These are phyloP conservation scores for Drosophila aldrichi DNA, from an alignment of 2,888 invertebrate genomes.

Conservation along the genomic window DNA sequence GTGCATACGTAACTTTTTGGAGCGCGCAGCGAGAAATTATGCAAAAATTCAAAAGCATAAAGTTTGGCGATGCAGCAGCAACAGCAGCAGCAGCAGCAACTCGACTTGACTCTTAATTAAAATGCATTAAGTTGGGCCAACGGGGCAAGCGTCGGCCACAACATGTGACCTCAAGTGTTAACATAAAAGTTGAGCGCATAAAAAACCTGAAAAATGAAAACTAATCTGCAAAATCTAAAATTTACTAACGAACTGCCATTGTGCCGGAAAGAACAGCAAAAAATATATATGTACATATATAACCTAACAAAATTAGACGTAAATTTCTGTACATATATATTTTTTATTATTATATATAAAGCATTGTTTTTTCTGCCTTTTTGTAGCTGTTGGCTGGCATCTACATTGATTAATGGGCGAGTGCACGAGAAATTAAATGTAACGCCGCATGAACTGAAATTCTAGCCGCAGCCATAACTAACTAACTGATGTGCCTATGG, in stretches of 20 bases:
- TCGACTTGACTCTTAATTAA: constrained; percentile 58
- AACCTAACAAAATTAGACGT: constrained; percentile 12
- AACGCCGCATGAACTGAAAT: constrained; percentile 45
- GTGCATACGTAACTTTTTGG: constrained; percentile 35
- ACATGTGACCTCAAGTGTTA: constrained; percentile 65
- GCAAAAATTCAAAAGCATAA: constrained; percentile 62
- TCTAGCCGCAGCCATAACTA: constrained; percentile 46
- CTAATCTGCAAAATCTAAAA: constrained; percentile 53
- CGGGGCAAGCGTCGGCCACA: constrained; percentile 20
- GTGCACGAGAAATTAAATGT: constrained; percentile 55
- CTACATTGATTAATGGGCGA: constrained; percentile 59
- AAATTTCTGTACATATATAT: not conserved
- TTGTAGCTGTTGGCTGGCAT: constrained; percentile 8
- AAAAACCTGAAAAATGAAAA: constrained; percentile 20
- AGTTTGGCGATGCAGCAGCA: constrained; percentile 41
- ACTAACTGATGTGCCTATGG: constrained; percentile 44
- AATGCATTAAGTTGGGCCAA: constrained; percentile 62
- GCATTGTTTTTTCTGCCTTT: not conserved
- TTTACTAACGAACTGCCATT: constrained; percentile 48
- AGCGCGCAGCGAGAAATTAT: constrained; percentile 53
- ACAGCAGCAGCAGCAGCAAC: constrained; percentile 4
- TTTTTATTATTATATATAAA: constrained; percentile 1
- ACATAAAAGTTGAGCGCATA: constrained; percentile 47
- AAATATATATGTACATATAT: not conserved
- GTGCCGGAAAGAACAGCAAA: constrained; percentile 6